Conservation (phyloP, 1,140 invertebrate genomes). For the Drosophila novamexicana region DNA sequence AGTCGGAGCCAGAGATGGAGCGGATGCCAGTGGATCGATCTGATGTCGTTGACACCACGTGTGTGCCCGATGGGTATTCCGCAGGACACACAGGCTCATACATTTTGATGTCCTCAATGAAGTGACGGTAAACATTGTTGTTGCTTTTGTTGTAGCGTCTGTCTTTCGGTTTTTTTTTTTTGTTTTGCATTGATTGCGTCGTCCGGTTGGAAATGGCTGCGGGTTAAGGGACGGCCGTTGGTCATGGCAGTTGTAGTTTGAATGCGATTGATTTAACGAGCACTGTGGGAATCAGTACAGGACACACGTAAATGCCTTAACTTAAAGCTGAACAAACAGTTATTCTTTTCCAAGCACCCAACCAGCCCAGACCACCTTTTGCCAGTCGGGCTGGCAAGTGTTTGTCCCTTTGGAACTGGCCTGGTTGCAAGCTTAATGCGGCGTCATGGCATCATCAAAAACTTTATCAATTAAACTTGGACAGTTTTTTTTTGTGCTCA, state of each 20-base stretch:
- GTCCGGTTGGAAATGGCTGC: constrained; percentile 52
- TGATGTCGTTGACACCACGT: constrained; percentile 76
- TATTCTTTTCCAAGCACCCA: constrained; percentile 46
- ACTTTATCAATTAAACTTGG: constrained; percentile 82
- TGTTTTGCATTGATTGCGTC: constrained; percentile 78
- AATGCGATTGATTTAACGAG: constrained; percentile 79
- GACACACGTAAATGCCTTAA: constrained; percentile 67
- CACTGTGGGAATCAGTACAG: constrained; percentile 69
- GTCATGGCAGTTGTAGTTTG: constrained; percentile 57
- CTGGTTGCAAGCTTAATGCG: constrained; percentile 67
- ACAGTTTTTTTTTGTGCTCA: constrained; percentile 63
- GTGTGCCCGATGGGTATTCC: constrained; percentile 58
- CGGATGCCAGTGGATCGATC: constrained; percentile 43
- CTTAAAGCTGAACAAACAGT: constrained; percentile 79
- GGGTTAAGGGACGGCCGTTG: neutral
- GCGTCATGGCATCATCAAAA: constrained; percentile 75
- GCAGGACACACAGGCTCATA: constrained; percentile 64
- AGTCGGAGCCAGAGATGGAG: neutral
- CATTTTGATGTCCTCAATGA: constrained; percentile 80
- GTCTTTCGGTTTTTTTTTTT: constrained; percentile 24
- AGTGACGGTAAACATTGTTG: constrained; percentile 67
- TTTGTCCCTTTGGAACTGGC: constrained; percentile 32
- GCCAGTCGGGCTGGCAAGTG: constrained; percentile 2
- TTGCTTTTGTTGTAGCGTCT: constrained; percentile 8
- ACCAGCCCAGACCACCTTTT: constrained; percentile 1